These are phyloP conservation scores for Sebastes fasciatus DNA, from an alignment of 2,113 vertebrate genomes.

Conservation along the genomic window DNA sequence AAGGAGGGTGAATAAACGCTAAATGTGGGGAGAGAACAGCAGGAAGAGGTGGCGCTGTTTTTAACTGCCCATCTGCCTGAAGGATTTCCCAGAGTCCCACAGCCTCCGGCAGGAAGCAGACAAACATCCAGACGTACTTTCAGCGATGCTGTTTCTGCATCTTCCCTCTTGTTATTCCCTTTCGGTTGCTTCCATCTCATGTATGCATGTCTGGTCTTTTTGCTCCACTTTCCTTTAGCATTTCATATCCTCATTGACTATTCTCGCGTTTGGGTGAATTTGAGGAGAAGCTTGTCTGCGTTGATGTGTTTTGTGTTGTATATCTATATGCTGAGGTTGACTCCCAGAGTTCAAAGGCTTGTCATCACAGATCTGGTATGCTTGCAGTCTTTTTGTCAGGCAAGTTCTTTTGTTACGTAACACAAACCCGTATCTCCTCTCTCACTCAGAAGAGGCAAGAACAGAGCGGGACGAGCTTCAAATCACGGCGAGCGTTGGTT, in stretches of 20 bases:
- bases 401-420: slow-evolving; percentile 53
- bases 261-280: slow-evolving; percentile 48
- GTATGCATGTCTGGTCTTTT: slow-evolving; percentile 47
- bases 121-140: slow-evolving; percentile 56
- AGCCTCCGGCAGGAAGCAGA: slow-evolving; percentile 50
- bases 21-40: slow-evolving; percentile 42
- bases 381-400: slow-evolving; percentile 53
- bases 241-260: slow-evolving; percentile 52
- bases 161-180: slow-evolving; percentile 45
- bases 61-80: slow-evolving; percentile 53
- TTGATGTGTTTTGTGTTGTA: slow-evolving; percentile 33
- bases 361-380: slow-evolving; percentile 54
- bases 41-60: slow-evolving; percentile 54
- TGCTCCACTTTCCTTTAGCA: slow-evolving; percentile 42
- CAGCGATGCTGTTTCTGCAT: slow-evolving; percentile 48
- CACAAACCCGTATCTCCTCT: slow-evolving; percentile 32
- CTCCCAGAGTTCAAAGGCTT: slow-evolving; percentile 69
- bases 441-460: slow-evolving; percentile 34
- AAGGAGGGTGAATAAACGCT: slow-evolving; percentile 39
- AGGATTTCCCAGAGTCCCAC: slow-evolving; percentile 50
- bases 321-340: slow-evolving; percentile 47
- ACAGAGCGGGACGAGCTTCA: slow-evolving; percentile 49
- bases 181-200: slow-evolving; percentile 35
- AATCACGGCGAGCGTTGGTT: slow-evolving; percentile 53
- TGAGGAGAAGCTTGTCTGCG: slow-evolving; percentile 48